These are phyloP conservation scores for Characodon lateralis DNA, from an alignment of 2,797 vertebrate species.

Conservation along the genomic window DNA sequence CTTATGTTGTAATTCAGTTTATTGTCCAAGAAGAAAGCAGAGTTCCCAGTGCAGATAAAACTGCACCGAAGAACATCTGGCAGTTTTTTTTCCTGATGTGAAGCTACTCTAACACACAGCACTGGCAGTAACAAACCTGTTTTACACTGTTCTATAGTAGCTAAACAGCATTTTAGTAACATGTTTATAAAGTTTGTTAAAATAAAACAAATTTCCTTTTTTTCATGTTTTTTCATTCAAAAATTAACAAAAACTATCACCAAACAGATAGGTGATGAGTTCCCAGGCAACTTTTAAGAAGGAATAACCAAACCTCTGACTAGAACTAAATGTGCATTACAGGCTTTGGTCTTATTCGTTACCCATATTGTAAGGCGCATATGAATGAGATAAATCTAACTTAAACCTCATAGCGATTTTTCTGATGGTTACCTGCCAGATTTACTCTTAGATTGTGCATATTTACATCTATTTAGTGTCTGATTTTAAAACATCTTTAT, in stretches of 20 bases:
- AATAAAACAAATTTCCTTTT: too few species aligned
- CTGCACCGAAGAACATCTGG: too few species aligned
- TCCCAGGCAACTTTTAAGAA: background rate
- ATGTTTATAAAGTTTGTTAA: too few species aligned
- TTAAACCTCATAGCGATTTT: background rate
- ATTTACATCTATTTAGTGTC: background rate
- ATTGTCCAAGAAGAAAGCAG: too few species aligned
- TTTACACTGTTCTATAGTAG: too few species aligned
- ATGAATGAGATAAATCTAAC: background rate
- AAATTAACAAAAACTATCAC: background rate
- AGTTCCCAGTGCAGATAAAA: too few species aligned
- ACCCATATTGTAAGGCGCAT: background rate
- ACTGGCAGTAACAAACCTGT: too few species aligned
- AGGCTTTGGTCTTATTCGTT: background rate
- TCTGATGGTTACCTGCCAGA: background rate
- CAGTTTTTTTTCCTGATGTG: too few species aligned
- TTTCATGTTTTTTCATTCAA: background rate
- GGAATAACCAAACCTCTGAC: background rate
- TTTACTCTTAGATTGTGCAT: background rate
- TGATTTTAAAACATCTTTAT: background rate
- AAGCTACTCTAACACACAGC: too few species aligned
- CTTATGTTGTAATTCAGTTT: too few species aligned
- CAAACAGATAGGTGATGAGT: background rate
- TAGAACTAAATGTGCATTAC: background rate
- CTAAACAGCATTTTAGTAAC: too few species aligned